phyloP scores from a whole-genome alignment of 2,797 vertebrate genomes.

The Chelon labrosus region DNA sequence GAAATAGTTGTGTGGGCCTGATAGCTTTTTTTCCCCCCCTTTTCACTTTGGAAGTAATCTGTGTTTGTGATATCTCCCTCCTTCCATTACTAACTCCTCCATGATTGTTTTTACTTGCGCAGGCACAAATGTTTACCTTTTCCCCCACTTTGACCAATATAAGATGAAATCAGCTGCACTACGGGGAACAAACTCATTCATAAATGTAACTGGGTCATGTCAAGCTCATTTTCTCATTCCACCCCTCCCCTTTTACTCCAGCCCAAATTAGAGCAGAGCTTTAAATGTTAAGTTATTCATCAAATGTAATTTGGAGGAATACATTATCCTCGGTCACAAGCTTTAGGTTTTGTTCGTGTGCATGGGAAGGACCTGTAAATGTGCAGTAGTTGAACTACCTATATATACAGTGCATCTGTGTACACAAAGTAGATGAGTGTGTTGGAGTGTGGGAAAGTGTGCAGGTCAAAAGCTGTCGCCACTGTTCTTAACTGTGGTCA shows the following conservation, averaged over 20 bases:
- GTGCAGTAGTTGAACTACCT: not conserved
- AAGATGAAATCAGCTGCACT: slow-evolving; percentile 49
- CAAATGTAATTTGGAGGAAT: slow-evolving; percentile 75
- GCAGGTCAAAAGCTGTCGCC: slow-evolving; percentile 20
- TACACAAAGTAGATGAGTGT: too few relatives aligned
- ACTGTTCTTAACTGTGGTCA: not conserved
- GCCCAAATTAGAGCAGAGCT: slow-evolving; percentile 74
- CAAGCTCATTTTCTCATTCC: slow-evolving; percentile 69
- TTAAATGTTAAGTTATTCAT: slow-evolving; percentile 87
- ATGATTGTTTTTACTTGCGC: slow-evolving; percentile 28
- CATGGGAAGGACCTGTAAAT: not conserved
- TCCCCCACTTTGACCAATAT: slow-evolving; percentile 49
- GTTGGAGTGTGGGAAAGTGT: too few relatives aligned
- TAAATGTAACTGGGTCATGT: slow-evolving; percentile 83
- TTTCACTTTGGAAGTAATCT: not conserved
- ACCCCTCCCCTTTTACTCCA: slow-evolving; percentile 56
- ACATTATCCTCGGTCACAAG: slow-evolving; percentile 68
- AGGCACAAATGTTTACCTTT: slow-evolving; percentile 43
- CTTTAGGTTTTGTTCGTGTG: slow-evolving; percentile 40
- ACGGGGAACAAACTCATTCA: slow-evolving; percentile 70
- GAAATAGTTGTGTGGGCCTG: slow-evolving; percentile 11
- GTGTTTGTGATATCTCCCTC: slow-evolving; percentile 3
- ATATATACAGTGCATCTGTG: not conserved
- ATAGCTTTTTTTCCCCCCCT: slow-evolving; percentile 4
- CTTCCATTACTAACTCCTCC: slow-evolving; percentile 7